A percentile compares a stretch with the other conserved stretches of the same genome.
Evolutionary conservation across 53 echinoderm and acorn worm species (phyloP).

Genomic region (Patiria pectinifera): DNA sequence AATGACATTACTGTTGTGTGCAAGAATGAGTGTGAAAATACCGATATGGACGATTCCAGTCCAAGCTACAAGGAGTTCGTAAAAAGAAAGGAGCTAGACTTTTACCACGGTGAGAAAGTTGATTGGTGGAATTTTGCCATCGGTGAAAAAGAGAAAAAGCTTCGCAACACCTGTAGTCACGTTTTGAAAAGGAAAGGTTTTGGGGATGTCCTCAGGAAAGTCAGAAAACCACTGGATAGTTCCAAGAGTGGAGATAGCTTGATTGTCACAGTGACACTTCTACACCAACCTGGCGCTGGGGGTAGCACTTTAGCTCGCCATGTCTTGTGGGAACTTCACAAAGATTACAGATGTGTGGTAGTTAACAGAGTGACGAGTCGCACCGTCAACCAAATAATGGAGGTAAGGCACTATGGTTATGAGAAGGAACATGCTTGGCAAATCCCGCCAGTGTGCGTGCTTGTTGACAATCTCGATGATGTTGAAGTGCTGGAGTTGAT

Average conservation of each 20-base stretch:
- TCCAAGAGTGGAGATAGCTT: not conserved
- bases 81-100: conserved; percentile 62
- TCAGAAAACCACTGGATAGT: conserved; percentile 24
- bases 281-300: conserved; percentile 85
- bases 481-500: conserved; percentile 58
- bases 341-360: conserved; percentile 67
- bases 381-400: conserved; percentile 75
- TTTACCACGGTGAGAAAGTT: conserved; percentile 75
- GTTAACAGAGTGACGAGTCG: conserved; percentile 69
- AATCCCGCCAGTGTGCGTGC: conserved; percentile 59
- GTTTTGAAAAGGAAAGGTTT: conserved; percentile 61
- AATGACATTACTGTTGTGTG: conserved; percentile 70
- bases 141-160: conserved; percentile 28
- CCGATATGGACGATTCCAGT: conserved; percentile 59
- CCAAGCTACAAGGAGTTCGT: conserved; percentile 45
- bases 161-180: conserved; percentile 64
- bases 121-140: conserved; percentile 86
- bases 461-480: conserved; percentile 72
- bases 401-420: conserved; percentile 64
- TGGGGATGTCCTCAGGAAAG: conserved; percentile 10
- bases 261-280: conserved; percentile 63
- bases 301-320: conserved; percentile 80
- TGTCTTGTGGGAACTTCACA: conserved; percentile 77
- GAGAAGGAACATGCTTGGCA: not conserved
- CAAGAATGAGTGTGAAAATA: conserved; percentile 84